Conservation (phyloP, 2,113 vertebrate genomes). For the Ameiurus melas region DNA sequence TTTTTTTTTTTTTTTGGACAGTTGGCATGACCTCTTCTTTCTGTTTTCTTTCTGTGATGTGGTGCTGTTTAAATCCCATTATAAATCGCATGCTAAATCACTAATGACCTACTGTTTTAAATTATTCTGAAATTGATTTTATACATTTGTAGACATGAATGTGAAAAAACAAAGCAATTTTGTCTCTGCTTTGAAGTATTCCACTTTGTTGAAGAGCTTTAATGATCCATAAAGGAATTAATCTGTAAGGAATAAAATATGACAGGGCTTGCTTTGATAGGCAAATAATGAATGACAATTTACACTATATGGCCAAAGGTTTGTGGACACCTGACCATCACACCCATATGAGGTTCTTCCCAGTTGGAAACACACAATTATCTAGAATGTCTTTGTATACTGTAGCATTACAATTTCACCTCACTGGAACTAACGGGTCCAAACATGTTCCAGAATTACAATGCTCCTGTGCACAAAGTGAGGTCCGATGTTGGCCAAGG, state of each 20-base stretch:
- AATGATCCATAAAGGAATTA: neutral
- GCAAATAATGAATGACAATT: neutral
- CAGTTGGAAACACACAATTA: neutral
- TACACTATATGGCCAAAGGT: neutral
- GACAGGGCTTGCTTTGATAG: neutral
- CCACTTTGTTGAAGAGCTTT: constrained; percentile 2
- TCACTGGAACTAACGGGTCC: neutral
- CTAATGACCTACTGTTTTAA: neutral
- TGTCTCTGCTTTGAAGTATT: neutral
- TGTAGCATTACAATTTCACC: neutral
- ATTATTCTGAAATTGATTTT: neutral
- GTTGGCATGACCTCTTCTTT: no score
- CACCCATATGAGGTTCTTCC: neutral
- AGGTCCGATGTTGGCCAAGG: neutral
- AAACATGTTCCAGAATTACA: neutral
- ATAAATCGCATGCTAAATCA: neutral
- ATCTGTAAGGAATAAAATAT: neutral
- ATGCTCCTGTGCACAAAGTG: neutral
- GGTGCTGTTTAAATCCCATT: constrained; percentile 14
- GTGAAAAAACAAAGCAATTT: neutral
- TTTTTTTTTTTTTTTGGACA: neutral
- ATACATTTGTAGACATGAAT: neutral
- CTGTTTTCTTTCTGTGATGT: neutral
- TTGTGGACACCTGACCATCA: neutral
- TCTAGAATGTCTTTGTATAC: neutral